Evolutionary conservation across 2,888 invertebrate species (phyloP), one percentile per base, ranked within the genome.

Genomic region (Pristionchus arcanus): DNA sequence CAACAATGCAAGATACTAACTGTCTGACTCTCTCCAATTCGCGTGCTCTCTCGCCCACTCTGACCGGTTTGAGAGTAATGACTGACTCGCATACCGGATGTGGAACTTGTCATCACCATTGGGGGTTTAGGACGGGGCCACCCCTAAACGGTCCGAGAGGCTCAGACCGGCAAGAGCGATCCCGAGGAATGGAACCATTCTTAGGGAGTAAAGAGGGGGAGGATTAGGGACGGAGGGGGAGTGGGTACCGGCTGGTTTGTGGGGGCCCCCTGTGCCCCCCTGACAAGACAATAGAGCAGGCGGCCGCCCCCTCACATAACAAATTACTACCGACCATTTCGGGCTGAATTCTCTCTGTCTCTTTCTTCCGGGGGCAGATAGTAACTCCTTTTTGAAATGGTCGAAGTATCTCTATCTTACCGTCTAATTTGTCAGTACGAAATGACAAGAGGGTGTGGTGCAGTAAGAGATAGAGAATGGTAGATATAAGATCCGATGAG

Each of bases 241-340:
- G 55, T 25, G 53, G 34, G 55, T 63, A 63, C 55, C 63, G 59
- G 85, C 59, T 55, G 59, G 85, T 55, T 55, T 83, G 49, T 55
- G 53, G 74, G n/a, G 19, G 53, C 5, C 42, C 49, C 21, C 34
- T 63, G 34, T 55, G 19, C 28, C 34, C 34, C n/a, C 42, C 37
- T 34, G 21, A 37, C 34, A 42, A 81, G 81, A 81, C 81, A 81
- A 81, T 81, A 53, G 81, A 81, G n/a, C n/a, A 81, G 81, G 81
- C 81, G 81, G 49, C n/a, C 13, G 0, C 53, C n/a, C 49, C 42
- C 21, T 31, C 42, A 16, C 81, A 81, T 74, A 74, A 74, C 74
- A 74, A 74, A 74, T 74, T 74, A 74, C 74, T 74, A 37, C 37
- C 74, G 74, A 74, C 74, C 74, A 71, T 71, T 71, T 28, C 68